Conservation (phyloP, 2,113 vertebrate genomes). For the Scopus umbretta region DNA sequence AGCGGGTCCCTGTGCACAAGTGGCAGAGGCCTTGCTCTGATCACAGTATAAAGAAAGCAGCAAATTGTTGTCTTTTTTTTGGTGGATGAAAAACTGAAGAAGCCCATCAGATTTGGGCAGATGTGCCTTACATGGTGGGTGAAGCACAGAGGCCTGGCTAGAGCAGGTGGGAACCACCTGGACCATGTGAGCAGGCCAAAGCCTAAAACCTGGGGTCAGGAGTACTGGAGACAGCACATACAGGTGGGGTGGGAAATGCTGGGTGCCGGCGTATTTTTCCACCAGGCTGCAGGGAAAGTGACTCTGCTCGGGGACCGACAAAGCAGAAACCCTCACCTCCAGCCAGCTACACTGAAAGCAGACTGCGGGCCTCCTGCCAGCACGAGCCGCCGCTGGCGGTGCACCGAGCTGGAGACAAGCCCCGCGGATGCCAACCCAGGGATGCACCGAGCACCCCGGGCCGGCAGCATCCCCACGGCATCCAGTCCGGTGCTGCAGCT, state of each 20-base stretch:
- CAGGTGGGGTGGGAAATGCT: neutral
- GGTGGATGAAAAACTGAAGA: neutral
- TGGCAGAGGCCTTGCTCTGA: neutral
- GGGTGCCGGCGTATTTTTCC: neutral
- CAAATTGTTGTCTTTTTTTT: neutral
- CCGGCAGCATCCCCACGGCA: neutral
- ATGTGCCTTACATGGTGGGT: rapidly evolving
- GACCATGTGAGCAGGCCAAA: neutral
- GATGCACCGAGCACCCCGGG: neutral
- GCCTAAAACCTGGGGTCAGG: neutral
- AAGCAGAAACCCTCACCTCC: neutral
- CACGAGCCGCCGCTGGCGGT: neutral
- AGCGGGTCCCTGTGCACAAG: rapidly evolving
- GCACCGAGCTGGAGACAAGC: neutral
- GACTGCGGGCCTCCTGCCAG: neutral
- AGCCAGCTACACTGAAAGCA: neutral
- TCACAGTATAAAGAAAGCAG: neutral
- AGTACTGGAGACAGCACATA: neutral
- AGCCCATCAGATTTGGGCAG: neutral
- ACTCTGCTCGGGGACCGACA: neutral
- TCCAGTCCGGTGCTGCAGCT: neutral
- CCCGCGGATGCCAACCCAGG: neutral
- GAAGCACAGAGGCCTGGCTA: neutral
- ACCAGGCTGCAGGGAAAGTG: neutral
- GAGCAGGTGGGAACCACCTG: neutral